phyloP scores from a whole-genome alignment of 2,113 vertebrate species.

The Salvelinus namaycush region DNA sequence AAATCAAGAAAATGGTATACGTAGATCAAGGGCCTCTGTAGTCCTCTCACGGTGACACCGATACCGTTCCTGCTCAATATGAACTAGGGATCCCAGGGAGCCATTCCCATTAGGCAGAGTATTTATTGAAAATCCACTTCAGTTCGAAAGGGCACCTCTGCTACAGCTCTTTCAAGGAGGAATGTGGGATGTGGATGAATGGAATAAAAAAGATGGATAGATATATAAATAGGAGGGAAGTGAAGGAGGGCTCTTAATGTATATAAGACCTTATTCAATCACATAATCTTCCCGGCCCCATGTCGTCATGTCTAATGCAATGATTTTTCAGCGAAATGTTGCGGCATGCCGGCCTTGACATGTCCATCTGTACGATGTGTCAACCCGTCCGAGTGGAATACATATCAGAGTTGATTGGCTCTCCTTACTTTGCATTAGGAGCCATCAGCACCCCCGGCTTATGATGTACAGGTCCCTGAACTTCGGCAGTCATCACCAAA shows the following conservation, averaged over 20 bases:
- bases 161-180: slow-evolving; percentile 25
- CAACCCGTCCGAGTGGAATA: slow-evolving; percentile 59
- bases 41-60: neutral
- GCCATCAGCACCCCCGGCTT: slow-evolving; percentile 58
- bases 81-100: neutral
- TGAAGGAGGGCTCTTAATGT: slow-evolving; percentile 44
- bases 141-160: slow-evolving; percentile 8
- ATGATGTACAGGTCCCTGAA: slow-evolving; percentile 71
- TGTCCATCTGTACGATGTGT: slow-evolving; percentile 58
- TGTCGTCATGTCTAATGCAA: slow-evolving; percentile 67
- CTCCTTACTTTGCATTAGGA: slow-evolving; percentile 73
- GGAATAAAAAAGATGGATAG: slow-evolving; percentile 32
- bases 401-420: slow-evolving; percentile 72
- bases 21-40: neutral
- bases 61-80: neutral
- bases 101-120: neutral
- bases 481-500: slow-evolving; percentile 56
- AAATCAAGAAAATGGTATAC: neutral
- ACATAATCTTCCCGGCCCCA: slow-evolving; percentile 55
- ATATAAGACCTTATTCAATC: slow-evolving; percentile 66
- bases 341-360: slow-evolving; percentile 62
- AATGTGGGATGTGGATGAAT: slow-evolving; percentile 22
- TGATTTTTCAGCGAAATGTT: slow-evolving; percentile 71
- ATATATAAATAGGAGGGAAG: slow-evolving; percentile 31
- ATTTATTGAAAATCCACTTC: slow-evolving; percentile 13